phyloP scores from a whole-genome alignment of 2,797 vertebrate species.

The Halcyon leucocephala region DNA sequence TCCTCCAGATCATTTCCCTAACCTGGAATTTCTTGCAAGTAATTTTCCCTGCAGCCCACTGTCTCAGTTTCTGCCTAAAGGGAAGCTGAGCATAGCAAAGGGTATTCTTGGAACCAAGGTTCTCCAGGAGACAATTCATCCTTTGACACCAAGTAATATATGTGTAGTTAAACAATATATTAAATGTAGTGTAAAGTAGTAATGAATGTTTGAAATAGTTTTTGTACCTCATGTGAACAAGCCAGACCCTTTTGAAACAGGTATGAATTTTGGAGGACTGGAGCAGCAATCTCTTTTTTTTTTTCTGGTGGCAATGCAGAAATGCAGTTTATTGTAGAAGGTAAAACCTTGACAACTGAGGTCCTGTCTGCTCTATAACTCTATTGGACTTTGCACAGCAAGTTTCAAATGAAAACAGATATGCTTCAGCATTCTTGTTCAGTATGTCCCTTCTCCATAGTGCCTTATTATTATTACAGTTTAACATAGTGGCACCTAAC shows the following conservation, averaged over 20 bases:
- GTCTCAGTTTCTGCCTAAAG: not conserved
- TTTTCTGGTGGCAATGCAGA: not conserved
- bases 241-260: not conserved
- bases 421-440: not conserved
- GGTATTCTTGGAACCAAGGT: constrained; percentile 3
- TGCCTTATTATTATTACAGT: constrained; percentile 41
- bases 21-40: not conserved
- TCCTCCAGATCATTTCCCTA: not conserved
- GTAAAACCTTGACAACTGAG: not conserved
- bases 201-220: not conserved
- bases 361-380: not conserved
- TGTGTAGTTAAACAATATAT: not conserved
- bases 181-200: not conserved
- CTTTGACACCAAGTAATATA: not conserved
- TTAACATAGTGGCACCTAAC: constrained; percentile 38
- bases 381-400: not conserved
- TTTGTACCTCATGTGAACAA: constrained; percentile 10
- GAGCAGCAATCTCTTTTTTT: not conserved
- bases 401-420: constrained; percentile 1
- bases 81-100: not conserved
- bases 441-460: not conserved
- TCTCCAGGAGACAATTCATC: not conserved
- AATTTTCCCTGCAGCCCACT: not conserved
- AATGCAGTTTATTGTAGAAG: not conserved
- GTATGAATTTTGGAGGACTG: not conserved